Base-by-base conservation (phyloP, 2,113 vertebrate species). In the Neodontobutis hainanensis region DNA sequence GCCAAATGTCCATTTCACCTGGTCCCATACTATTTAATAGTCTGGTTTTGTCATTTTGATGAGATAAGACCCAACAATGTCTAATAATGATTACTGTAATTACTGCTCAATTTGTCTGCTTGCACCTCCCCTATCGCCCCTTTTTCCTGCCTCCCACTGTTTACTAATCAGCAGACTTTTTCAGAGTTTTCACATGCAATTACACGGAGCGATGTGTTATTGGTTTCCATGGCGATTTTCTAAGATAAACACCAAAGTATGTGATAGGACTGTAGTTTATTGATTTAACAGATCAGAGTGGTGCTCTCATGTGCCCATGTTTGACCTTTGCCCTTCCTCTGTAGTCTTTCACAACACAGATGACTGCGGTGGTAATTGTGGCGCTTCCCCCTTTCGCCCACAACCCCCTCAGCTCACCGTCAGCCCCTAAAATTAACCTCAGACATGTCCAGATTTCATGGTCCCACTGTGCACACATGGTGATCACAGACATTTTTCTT, bases 11-110 rank as follows among this genome's bases (percentile, higher is more conserved):
- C 40, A 15, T 68, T 57, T 70, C 60, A 68, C 63, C 79, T 48
- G 75, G 59, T 73, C 61, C 43, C 35, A 19, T 53, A 35, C 52
- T 46, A 42, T 4, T 19, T 70, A 76, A 82, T 69, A 65, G 45
- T 60, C 56, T 40, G 45, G 36, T 83, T 87, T 80, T 70, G 84
- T 85, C 85, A 71, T 82, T 66, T 4, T 43, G 42, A 51, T 75
- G 75, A 47, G 68, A 83, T 74, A 59, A 82, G 85, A 85, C 75
- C 78, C 60, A 78, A 70, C 82, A 77, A 78, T 85, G 68, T 82
- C 16, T 84, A 80, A 85, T 83, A 76, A 77, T 89, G 78, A 90
- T 89, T 83, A 76, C 85, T 70, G 70, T 87, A 89, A 90, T 88
- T 88, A 75, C 84, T 15, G 70, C 84, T 77, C 85, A 85, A 84